Base-by-base conservation (phyloP, 2,888 invertebrate genomes). In the Phyllotreta cruciferae region DNA sequence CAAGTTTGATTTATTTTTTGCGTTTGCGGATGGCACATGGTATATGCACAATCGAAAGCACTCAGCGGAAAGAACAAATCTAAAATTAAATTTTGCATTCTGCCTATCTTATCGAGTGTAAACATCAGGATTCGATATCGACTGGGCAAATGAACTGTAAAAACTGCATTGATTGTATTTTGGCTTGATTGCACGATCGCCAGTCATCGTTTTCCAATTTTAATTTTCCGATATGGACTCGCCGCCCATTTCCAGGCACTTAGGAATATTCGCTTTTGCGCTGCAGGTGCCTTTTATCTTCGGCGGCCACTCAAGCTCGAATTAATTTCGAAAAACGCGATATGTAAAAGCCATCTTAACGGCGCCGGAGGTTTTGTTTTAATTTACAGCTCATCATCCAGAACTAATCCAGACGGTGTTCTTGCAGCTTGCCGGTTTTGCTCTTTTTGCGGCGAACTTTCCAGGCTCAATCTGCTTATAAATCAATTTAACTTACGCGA, bases 101-200 rank as follows among this genome's bases (percentile, higher is more conserved):
- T 63, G 57, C 68, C 66, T 62, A 71, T 68, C 71, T 71, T 70
- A 67, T 74, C 74, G 64, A 73, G 75, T 77, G 75, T 76, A 76
- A 77, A 77, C 74, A 77, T 74, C 71, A 72, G 71, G 67, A 74
- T 74, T 74, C 71, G 71, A 74, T 75, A 75, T 74, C 73, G 74
- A 74, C 68, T 72, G 52, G 66, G 54, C 68, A 75, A 77, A 77
- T 77, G 76, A 75, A 75, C 73, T 70, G 76, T 73, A 73, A 77
- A 76, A 77, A 77, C 72, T 77, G 76, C 77, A 76, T 71, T 72
- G 73, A 73, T 71, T 72, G 62, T 63, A 70, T 73, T 60, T 71
- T 72, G 55, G 54, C 67, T 68, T 66, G 64, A 70, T 60, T 67
- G 69, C 67, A 70, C 73, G 71, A 70, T 74, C 68, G 72, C 73